These are phyloP conservation scores for Trichosurus vulpecula DNA, from an alignment of 2,797 vertebrate species.

Conservation along the genomic window DNA sequence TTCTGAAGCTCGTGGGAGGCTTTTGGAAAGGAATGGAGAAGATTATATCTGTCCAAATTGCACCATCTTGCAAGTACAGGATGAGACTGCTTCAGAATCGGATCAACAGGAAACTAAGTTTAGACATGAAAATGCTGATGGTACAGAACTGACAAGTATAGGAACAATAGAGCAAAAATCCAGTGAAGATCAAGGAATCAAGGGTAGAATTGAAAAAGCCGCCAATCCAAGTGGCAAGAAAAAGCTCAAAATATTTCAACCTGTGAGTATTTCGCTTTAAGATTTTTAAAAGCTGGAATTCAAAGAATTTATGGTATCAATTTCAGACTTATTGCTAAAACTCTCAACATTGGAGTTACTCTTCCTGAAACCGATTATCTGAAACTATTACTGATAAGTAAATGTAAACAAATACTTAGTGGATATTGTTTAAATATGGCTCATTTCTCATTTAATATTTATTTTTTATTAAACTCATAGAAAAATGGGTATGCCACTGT, in stretches of 20 bases:
- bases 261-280: constrained; percentile 88
- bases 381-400: not conserved
- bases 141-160: constrained; percentile 82
- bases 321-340: not conserved
- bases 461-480: not conserved
- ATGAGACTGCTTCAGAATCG: constrained; percentile 76
- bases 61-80: constrained; percentile 90
- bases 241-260: constrained; percentile 99
- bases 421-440: not conserved
- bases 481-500: not conserved
- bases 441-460: not conserved
- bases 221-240: constrained; percentile 98
- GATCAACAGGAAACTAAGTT: constrained; percentile 72
- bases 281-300: not conserved
- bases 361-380: not conserved
- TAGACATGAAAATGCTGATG: constrained; percentile 76
- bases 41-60: constrained; percentile 94
- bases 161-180: constrained; percentile 82
- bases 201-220: constrained; percentile 97
- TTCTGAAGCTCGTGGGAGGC: constrained; percentile 87
- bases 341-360: not conserved
- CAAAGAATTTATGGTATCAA: accelerated
- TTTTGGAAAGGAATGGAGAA: constrained; percentile 89
- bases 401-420: not conserved
- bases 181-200: constrained; percentile 86